phyloP scores from a whole-genome alignment of 2,113 vertebrate genomes.

The Chloebia gouldiae region DNA sequence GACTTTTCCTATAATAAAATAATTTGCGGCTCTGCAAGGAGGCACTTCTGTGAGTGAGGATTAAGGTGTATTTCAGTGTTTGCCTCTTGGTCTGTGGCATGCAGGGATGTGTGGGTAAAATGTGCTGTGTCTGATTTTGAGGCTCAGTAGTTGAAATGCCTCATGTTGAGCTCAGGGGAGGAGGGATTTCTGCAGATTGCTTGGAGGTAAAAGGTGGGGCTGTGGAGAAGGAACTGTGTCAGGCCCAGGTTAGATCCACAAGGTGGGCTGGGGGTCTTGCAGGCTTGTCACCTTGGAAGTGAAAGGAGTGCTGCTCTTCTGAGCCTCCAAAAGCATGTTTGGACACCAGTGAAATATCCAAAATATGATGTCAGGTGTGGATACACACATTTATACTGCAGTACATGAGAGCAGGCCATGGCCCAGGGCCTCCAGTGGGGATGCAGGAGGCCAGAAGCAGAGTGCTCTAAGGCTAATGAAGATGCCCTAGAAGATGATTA shows the following conservation, averaged over 20 bases:
- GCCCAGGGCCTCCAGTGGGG: not conserved
- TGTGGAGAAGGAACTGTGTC: not conserved
- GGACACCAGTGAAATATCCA: not conserved
- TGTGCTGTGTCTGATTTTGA: not conserved
- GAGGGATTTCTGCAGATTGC: not conserved
- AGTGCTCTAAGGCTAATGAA: not conserved
- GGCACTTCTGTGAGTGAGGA: not conserved
- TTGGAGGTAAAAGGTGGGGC: not conserved
- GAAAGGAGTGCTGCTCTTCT: rapidly evolving
- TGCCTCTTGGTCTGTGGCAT: not conserved
- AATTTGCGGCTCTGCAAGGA: not conserved
- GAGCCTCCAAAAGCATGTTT: not conserved
- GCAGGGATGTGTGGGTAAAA: not conserved
- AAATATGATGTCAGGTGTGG: not conserved
- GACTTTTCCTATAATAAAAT: not conserved
- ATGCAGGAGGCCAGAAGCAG: not conserved
- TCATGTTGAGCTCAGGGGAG: not conserved
- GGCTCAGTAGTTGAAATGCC: not conserved
- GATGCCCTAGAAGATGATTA: not conserved
- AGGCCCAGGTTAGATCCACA: not conserved
- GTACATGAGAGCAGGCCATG: not conserved
- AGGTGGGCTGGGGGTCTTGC: not conserved
- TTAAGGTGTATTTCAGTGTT: not conserved
- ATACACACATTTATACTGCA: rapidly evolving
- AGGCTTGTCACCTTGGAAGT: not conserved